These are phyloP conservation scores for Sciurus carolinensis DNA, from an alignment of 2,797 vertebrate genomes.

Conservation along the genomic window DNA sequence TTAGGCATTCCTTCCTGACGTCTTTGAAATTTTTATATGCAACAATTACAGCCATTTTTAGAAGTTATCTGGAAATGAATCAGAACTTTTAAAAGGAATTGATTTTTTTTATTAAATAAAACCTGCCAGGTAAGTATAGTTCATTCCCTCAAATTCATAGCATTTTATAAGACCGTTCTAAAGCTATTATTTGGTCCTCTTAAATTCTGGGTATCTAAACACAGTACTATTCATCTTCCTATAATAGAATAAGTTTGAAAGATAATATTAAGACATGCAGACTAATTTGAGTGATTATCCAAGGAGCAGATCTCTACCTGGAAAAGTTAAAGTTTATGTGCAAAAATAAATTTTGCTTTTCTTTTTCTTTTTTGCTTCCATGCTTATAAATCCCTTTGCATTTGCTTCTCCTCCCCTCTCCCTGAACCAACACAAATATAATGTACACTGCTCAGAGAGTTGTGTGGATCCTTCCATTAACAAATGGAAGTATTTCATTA, in stretches of 20 bases:
- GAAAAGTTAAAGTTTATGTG: neutral
- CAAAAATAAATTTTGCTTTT: neutral
- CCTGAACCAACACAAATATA: no score
- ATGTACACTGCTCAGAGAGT: no score
- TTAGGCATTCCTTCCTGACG: neutral
- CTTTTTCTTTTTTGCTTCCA: no score
- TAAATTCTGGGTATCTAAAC: neutral
- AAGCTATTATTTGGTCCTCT: conserved; percentile 2
- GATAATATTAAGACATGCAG: neutral
- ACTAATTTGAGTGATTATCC: neutral
- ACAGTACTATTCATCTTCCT: neutral
- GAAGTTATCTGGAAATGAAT: neutral
- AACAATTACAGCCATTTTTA: neutral
- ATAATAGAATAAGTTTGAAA: neutral
- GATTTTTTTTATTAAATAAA: neutral
- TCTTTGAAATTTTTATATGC: neutral
- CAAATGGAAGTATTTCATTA: no score
- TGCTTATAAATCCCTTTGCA: no score
- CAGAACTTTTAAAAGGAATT: neutral
- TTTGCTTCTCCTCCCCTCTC: no score
- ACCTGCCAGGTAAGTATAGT: neutral
- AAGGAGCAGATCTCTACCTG: neutral
- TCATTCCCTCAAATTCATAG: neutral
- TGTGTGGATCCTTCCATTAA: no score
- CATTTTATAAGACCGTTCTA: neutral